These are phyloP conservation scores for Remorina albescens DNA, from an alignment of 2,797 vertebrate species.

Conservation along the genomic window DNA sequence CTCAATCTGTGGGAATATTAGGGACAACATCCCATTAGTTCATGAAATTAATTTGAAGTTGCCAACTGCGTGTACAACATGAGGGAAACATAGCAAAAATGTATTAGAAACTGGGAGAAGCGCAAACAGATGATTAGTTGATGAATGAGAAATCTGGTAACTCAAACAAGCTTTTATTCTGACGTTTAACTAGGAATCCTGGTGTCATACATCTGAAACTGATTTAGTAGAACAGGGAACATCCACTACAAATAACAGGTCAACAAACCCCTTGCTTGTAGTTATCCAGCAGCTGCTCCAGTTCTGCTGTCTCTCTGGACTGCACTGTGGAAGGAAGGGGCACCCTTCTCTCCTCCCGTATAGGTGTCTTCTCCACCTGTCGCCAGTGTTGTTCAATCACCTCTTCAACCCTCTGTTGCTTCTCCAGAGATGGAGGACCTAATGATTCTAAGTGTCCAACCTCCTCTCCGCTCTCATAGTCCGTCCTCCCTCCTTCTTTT, in stretches of 20 bases:
- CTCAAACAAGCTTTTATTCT: background rate
- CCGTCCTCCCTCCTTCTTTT: conserved; percentile 61
- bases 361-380: conserved; percentile 87
- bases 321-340: conserved; percentile 73
- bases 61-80: background rate
- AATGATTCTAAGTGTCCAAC: conserved; percentile 8
- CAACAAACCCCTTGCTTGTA: conserved; percentile 86
- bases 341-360: conserved; percentile 85
- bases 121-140: background rate
- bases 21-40: background rate
- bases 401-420: conserved; percentile 85
- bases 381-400: conserved; percentile 89
- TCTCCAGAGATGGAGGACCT: conserved; percentile 60
- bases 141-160: too few species aligned
- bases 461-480: conserved; percentile 60
- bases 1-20: conserved; percentile 79
- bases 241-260: background rate
- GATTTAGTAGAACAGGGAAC: background rate
- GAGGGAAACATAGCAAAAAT: background rate
- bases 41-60: background rate
- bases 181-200: background rate
- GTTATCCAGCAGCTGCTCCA: conserved; percentile 84
- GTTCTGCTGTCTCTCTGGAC: conserved; percentile 75
- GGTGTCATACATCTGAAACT: background rate
- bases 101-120: background rate